A percentile compares a stretch with the other conserved stretches of the same genome.
Evolutionary conservation across 2,888 invertebrate genomes (phyloP).

Genomic region (Macrophya alboannulata): DNA sequence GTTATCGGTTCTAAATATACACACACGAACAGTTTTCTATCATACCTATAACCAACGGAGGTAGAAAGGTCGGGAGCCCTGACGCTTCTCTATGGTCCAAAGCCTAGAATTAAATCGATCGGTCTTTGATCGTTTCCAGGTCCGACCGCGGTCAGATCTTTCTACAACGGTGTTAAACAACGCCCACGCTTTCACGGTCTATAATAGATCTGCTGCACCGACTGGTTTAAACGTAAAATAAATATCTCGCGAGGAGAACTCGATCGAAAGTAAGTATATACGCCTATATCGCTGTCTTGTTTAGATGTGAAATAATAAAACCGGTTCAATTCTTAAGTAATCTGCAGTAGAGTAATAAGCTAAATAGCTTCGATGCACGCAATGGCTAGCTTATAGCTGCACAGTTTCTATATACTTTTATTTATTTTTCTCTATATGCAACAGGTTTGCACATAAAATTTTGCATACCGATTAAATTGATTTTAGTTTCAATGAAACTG

Average conservation of each 20-base stretch:
- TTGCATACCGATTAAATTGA: background rate
- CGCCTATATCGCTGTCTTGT: background rate
- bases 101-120: constrained; percentile 53
- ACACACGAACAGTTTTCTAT: constrained; percentile 5
- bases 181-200: constrained; percentile 46
- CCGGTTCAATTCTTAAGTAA: background rate
- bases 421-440: no score
- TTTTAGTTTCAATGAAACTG: background rate
- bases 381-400: no score
- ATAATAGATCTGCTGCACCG: background rate
- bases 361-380: background rate
- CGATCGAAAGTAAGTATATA: background rate
- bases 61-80: constrained; percentile 38
- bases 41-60: background rate
- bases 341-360: background rate
- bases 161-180: constrained; percentile 18
- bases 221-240: constrained; percentile 10
- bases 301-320: background rate
- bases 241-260: background rate
- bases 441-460: background rate
- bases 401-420: no score
- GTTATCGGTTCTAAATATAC: constrained; percentile 39
- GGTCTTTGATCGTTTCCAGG: constrained; percentile 39
- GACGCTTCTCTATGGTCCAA: constrained; percentile 35
- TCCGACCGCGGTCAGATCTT: constrained; percentile 11